Base-by-base conservation (phyloP, 2,888 invertebrate species). In the Caenorhabditis sulstoni region DNA sequence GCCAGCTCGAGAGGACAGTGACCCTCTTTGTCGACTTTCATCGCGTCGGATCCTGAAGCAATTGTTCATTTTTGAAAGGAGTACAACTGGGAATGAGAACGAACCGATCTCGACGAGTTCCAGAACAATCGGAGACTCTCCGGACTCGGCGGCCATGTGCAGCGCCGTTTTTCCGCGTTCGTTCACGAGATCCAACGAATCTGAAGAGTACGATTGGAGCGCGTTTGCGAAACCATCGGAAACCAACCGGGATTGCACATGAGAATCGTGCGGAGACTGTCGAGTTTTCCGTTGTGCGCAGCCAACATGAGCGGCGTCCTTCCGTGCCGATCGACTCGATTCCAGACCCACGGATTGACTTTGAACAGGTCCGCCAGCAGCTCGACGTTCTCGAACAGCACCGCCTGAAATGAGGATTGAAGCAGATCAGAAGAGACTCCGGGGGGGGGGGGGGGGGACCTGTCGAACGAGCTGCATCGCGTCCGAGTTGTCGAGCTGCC, bases 381-480 rank as follows among this genome's bases (percentile, higher is more conserved):
- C 89, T 95, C 95, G 18, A 94, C 93, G 90, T 95, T 95, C 91
- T 95, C 95, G 95, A 95, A 95, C 16, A 95, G 91, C 0, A 95
- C 95, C 14, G 95, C 95, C 87, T 90, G 71, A 18, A 83, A 81
- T n/a, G n/a, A n/a, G n/a, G n/a, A n/a, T n/a, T n/a, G n/a, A n/a
- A n/a, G n/a, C n/a, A n/a, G n/a, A n/a, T n/a, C n/a, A n/a, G n/a
- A n/a, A n/a, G n/a, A n/a, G n/a, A n/a, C n/a, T n/a, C n/a, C n/a
- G n/a, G n/a, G n/a, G n/a, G n/a, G n/a, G n/a, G n/a, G n/a, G n/a
- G n/a, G n/a, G n/a, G n/a, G n/a, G n/a, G n/a, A 81, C 84, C 79
- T 85, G 85, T 49, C 85, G 50, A 37, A 85, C 77, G 12, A 86
- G 65, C 50, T 83, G 83, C 79, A 82, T 80, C 1, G 80, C 79